Evolutionary conservation across 1,140 invertebrate species (phyloP), one percentile per base, ranked within the genome.

Genomic region (Colletes latitarsis): DNA sequence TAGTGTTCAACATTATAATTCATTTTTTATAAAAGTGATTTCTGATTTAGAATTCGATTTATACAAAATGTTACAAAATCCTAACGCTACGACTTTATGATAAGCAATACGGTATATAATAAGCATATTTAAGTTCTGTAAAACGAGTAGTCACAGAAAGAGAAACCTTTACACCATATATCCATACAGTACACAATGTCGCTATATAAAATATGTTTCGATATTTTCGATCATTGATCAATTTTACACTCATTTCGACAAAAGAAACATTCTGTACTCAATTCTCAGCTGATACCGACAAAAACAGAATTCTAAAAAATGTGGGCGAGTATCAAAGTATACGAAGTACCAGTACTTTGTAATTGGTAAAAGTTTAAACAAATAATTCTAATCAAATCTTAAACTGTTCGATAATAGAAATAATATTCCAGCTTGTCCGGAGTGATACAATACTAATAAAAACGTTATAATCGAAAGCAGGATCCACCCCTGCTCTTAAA

Each of bases 1-100:
- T 4, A 1, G n/a, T 58, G 43, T 30, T 46, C 69, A 69, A 70
- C 60, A 60, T 49, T 77, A 77, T 43, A 77, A n/a, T 53, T 70
- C 49, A 9, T 68, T 10, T 57, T 19, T 60, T 83, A 83, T 66
- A 82, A 79, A 82, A 79, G 6, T 77, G 62, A 79, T 55, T 55
- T 79, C 17, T 57, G 60, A 60, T 76, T 67, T 52, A 67, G 46
- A 74, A 49, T 73, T 82, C 41, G 14, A 81, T 86, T 86, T 79
- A 75, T 85, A 85, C 63, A 86, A 86, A 86, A 86, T 85, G 15
- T 82, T 86, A 86, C 63, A 86, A 85, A 86, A 86, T 19, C 76
- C 63, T 86, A 86, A 82, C 14, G 12, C 58, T 82, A 82, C 46
- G 12, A n/a, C 19, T 79, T 70, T 30, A 49, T 71, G 46, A 57